phyloP scores from a whole-genome alignment of 2,888 invertebrate species.

The Brachycybe producta region DNA sequence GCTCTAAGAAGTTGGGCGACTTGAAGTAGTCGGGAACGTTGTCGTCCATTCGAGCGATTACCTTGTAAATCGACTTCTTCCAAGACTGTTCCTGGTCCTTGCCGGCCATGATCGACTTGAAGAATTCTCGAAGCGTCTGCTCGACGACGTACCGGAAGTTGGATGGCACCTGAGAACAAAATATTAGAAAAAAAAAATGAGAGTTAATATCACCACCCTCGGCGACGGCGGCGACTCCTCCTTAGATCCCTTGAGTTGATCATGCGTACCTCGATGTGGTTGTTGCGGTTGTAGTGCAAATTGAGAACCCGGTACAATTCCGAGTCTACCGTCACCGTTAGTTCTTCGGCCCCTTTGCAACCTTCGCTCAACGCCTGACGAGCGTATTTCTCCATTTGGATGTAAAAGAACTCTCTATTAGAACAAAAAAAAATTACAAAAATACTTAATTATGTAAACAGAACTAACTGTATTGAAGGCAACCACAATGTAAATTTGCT shows the following conservation, averaged over 20 bases:
- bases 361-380: slow-evolving; percentile 96
- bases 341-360: slow-evolving; percentile 77
- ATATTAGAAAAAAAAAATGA: not conserved
- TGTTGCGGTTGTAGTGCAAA: slow-evolving; percentile 96
- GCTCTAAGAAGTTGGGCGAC: slow-evolving; percentile 97
- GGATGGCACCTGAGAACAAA: slow-evolving; percentile 68
- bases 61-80: slow-evolving; percentile 99
- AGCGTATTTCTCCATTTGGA: slow-evolving; percentile 99
- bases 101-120: slow-evolving; percentile 90
- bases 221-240: not conserved
- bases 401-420: slow-evolving; percentile 98
- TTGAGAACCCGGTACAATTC: slow-evolving; percentile 96
- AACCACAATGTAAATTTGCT: not conserved
- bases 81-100: slow-evolving; percentile 98
- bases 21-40: slow-evolving; percentile 99
- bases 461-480: not conserved
- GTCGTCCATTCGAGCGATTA: slow-evolving; percentile 97
- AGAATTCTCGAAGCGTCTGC: slow-evolving; percentile 96
- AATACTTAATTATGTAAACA: too few relatives aligned
- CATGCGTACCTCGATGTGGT: slow-evolving; percentile 73
- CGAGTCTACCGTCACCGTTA: slow-evolving; percentile 86
- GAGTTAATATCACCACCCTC: not conserved
- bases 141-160: slow-evolving; percentile 96
- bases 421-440: slow-evolving; percentile 24
- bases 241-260: not conserved